Conservation (phyloP, 2,888 invertebrate genomes). For the Ditula angustiorana region DNA sequence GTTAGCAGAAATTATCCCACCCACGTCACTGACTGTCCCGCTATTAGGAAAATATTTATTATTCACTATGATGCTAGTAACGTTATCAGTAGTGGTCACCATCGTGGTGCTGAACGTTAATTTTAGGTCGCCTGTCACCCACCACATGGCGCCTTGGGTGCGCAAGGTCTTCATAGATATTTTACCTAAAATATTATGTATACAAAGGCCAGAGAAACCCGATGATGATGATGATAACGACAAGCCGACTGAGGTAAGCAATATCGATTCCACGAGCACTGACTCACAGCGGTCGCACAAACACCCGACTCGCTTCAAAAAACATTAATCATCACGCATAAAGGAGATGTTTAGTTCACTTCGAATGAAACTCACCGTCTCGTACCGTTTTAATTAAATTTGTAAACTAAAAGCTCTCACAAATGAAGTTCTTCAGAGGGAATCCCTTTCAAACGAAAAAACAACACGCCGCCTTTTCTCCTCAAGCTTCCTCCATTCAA, state of each 20-base stretch:
- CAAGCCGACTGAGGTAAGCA: slow-evolving; percentile 81
- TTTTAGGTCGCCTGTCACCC: slow-evolving; percentile 96
- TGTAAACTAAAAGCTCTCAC: slow-evolving; percentile 68
- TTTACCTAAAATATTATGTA: slow-evolving; percentile 94
- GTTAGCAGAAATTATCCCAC: slow-evolving; percentile 97
- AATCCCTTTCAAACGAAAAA: slow-evolving; percentile 67
- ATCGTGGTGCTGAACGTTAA: slow-evolving; percentile 97
- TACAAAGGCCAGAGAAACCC: slow-evolving; percentile 93
- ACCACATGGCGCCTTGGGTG: slow-evolving; percentile 97
- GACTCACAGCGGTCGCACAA: slow-evolving; percentile 19
- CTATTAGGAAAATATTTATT: slow-evolving; percentile 96
- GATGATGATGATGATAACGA: slow-evolving; percentile 87
- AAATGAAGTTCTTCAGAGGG: slow-evolving; percentile 65
- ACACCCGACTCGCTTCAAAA: slow-evolving; percentile 42
- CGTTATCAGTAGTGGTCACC: slow-evolving; percentile 96
- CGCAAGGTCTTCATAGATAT: slow-evolving; percentile 93
- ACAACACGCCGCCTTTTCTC: slow-evolving; percentile 67
- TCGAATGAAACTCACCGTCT: slow-evolving; percentile 52
- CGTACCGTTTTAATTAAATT: slow-evolving; percentile 71
- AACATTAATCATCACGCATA: slow-evolving; percentile 58
- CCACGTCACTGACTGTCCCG: slow-evolving; percentile 96
- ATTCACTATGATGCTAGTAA: slow-evolving; percentile 97
- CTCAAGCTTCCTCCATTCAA: slow-evolving; percentile 69
- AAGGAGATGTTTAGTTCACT: slow-evolving; percentile 50
- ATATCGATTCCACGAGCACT: slow-evolving; percentile 43